phyloP scores from a whole-genome alignment of 2,888 invertebrate species.

The Elmis aenea region DNA sequence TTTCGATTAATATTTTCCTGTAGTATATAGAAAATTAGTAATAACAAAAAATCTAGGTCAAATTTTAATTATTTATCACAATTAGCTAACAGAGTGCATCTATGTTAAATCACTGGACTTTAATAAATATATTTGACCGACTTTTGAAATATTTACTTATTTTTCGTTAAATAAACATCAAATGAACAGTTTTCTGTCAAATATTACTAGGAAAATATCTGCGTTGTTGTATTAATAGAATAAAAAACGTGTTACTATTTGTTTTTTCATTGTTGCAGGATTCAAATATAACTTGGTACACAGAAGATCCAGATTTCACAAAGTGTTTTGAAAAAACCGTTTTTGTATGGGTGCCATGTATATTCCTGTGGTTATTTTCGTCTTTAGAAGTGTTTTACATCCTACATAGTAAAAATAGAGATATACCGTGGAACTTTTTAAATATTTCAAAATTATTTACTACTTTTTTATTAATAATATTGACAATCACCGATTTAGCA shows the following conservation, averaged over 20 bases:
- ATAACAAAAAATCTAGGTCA: too few relatives aligned
- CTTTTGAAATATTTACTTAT: too few relatives aligned
- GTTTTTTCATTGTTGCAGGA: constrained; percentile 74
- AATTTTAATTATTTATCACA: too few relatives aligned
- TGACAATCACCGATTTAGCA: constrained; percentile 65
- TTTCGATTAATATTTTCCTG: not conserved
- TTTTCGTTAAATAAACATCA: too few relatives aligned
- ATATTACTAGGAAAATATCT: too few relatives aligned
- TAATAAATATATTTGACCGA: too few relatives aligned
- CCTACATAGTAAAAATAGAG: constrained; percentile 66
- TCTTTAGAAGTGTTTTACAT: constrained; percentile 73
- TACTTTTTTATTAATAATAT: constrained; percentile 59
- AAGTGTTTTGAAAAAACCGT: constrained; percentile 89
- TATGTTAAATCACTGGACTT: too few relatives aligned
- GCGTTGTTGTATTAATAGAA: too few relatives aligned
- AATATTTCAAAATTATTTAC: constrained; percentile 66
- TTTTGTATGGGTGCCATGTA: constrained; percentile 83
- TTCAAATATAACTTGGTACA: constrained; percentile 69
- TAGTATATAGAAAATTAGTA: too few relatives aligned
- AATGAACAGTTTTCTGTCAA: too few relatives aligned
- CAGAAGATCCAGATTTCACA: constrained; percentile 75
- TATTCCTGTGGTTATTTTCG: constrained; percentile 73
- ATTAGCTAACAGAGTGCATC: too few relatives aligned
- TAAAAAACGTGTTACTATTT: too few relatives aligned
- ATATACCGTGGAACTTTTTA: constrained; percentile 73